Conservation (phyloP, 1,140 invertebrate genomes). For the Drosophila novamexicana region DNA sequence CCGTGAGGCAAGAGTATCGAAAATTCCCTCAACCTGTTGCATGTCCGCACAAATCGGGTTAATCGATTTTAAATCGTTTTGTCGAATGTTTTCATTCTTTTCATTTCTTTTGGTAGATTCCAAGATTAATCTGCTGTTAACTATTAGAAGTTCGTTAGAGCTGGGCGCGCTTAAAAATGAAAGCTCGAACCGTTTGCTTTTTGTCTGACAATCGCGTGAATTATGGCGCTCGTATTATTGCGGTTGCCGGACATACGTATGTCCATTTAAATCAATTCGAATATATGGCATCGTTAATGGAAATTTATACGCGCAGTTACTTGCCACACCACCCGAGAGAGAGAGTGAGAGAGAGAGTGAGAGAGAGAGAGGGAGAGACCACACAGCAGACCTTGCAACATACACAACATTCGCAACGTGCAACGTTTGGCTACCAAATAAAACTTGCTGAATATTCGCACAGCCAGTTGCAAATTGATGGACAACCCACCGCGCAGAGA, state of each 20-base stretch:
- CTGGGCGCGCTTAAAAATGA: constrained; percentile 26
- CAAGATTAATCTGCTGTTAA: constrained; percentile 66
- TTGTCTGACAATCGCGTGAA: constrained; percentile 64
- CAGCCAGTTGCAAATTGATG: constrained; percentile 77
- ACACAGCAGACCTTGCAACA: constrained; percentile 26
- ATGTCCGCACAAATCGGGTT: constrained; percentile 78
- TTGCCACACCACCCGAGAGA: constrained; percentile 36
- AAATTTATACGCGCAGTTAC: constrained; percentile 74
- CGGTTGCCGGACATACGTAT: constrained; percentile 56
- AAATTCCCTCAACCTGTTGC: constrained; percentile 71
- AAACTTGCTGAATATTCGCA: constrained; percentile 76
- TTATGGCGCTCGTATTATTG: constrained; percentile 67
- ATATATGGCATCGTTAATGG: constrained; percentile 78
- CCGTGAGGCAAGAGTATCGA: constrained; percentile 21
- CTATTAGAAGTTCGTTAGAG: constrained; percentile 75
- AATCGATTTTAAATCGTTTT: constrained; percentile 84
- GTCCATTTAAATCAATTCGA: constrained; percentile 82
- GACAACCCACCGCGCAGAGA: constrained; percentile 63
- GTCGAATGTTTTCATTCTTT: constrained; percentile 76
- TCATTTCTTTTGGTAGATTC: constrained; percentile 12
- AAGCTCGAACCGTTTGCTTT: constrained; percentile 6
- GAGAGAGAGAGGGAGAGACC: not conserved
- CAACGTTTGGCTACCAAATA: constrained; percentile 59
- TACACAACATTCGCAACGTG: constrained; percentile 18
- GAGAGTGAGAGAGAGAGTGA: not conserved